Evolutionary conservation across 1,140 invertebrate genomes (phyloP), one percentile per base, ranked within the genome.

Genomic region (Prorops nasuta): DNA sequence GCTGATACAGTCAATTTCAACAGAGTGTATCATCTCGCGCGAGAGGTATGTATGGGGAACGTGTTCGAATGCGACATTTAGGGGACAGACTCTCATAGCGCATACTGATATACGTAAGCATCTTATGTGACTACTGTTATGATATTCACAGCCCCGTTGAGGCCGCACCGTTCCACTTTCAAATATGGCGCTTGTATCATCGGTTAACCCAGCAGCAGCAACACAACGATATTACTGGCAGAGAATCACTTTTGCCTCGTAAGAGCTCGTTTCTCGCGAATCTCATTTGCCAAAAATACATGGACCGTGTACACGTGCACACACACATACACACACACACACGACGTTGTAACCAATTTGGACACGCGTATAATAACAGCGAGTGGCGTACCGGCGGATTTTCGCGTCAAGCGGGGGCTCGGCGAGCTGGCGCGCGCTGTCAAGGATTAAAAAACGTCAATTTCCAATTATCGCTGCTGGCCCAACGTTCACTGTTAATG

Each of bases 81-180:
- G 36, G 40, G 47, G 44, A 56, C 28, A 51, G 53, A 28, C 28
- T 24, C 42, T 48, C 54, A 52, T 28, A 35, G 20, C 16, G n/a
- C n/a, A n/a, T n/a, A n/a, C 15, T 37, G 32, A 41, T 36, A 39
- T 38, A 34, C 37, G 58, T 44, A 65, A 63, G 65, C 64, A 67
- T 50, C 58, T 73, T 75, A 67, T 65, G 63, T n/a, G n/a, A n/a
- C n/a, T n/a, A 69, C 69, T 74, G 66, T 73, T 73, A 73, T 68
- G 68, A 63, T 71, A 74, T 74, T 75, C 70, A 74, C 66, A 60
- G 58, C 67, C 49, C 70, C 72, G 63, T 51, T 42, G 69, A 71
- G 71, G 68, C 60, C 56, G 54, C 50, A 67, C 60, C 56, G 54
- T 49, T 54, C 56, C 51, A 44, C 59, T 68, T 72, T 74, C 69